phyloP scores from a whole-genome alignment of 2,113 vertebrate species.

The Vicugna pacos region DNA sequence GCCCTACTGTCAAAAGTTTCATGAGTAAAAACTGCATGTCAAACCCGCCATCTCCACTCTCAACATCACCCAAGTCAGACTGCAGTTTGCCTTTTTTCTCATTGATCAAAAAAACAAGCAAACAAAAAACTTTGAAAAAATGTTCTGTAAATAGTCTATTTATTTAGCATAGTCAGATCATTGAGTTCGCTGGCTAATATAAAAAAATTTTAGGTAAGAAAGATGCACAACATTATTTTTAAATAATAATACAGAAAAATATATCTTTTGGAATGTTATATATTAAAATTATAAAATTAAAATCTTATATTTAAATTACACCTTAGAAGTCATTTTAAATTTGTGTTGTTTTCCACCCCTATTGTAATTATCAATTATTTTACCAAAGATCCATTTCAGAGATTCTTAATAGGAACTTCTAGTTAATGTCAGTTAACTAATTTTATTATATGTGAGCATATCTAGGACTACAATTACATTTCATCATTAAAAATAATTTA shows the following conservation, averaged over 20 bases:
- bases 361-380: background rate
- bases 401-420: background rate
- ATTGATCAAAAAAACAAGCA: background rate
- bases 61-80: background rate
- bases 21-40: background rate
- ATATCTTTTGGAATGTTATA: background rate
- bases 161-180: background rate
- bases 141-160: background rate
- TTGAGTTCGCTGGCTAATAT: background rate
- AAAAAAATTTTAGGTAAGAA: background rate
- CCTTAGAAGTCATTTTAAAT: background rate
- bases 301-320: background rate
- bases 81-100: background rate
- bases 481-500: constrained; percentile 18
- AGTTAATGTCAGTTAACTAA: background rate
- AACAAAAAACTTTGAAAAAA: background rate
- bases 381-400: background rate
- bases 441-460: background rate
- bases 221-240: background rate
- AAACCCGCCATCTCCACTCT: background rate
- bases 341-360: background rate
- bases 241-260: background rate
- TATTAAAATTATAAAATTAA: background rate
- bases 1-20: background rate
- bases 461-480: background rate